Evolutionary conservation across 2,113 vertebrate genomes (phyloP), one percentile per base, ranked within the genome.

Genomic region (Picathartes gymnocephalus): DNA sequence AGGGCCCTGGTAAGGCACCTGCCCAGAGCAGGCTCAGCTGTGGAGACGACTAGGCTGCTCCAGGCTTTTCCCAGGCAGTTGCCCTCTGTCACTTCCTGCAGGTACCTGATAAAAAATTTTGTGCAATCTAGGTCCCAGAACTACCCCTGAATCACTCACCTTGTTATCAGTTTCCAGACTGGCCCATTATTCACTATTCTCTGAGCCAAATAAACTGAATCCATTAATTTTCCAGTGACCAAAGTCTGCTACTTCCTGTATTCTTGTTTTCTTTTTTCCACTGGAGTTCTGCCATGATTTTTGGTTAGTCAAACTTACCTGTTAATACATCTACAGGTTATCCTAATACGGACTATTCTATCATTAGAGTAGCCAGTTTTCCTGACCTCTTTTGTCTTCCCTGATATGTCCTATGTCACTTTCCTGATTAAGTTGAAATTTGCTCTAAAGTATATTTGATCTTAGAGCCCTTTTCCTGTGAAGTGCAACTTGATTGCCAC

Each of bases 1-100:
- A 60, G 9, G 11, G 18, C 30, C 4, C 6, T 42, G 8, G 7
- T 4, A 13, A 60, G 6, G 5, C 28, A 18, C 7, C 42, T 45
- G 13, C 6, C 17, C 28, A n/a, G 33, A 54, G 10, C 24, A 66
- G 10, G 28, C 6, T 71, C 7, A 42, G 31, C 14, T 0, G 0
- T 11, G 9, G 10, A 6, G 3, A 58, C 39, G 6, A 73, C 7
- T 7, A 53, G 18, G 16, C 12, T 71, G 4, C 13, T 79, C 7
- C 25, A 58, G 17, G 25, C 6, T 47, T 58, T 66, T 42, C 8
- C 13, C 15, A 48, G 22, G 20, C 11, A 61, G 2, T 7, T 74
- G 16, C 2, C 5, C 7, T 57, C 11, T 27, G 5, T 45, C 10
- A 45, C 17, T 48, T 73, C 47, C 15, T 42, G 17, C 45, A 37